Evolutionary conservation across 2,797 vertebrate species (phyloP).

Genomic region (Propithecus deckenii): DNA sequence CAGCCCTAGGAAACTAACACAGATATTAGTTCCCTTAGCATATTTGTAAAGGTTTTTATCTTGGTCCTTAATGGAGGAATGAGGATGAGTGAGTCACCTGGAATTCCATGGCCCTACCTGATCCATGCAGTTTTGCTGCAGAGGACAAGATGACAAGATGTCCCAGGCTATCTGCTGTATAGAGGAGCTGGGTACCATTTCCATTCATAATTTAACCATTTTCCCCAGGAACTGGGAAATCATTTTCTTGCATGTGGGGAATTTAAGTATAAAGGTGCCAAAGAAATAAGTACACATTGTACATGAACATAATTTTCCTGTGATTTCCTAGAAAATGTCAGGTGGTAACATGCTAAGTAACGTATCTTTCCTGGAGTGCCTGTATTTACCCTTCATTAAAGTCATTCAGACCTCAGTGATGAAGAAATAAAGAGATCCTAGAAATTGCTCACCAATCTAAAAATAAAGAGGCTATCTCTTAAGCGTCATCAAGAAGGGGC

Average conservation of each 20-base stretch:
- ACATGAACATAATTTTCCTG: not conserved
- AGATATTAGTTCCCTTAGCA: not conserved
- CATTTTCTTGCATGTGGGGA: not conserved
- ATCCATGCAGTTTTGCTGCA: not conserved
- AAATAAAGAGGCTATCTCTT: slow-evolving; percentile 46
- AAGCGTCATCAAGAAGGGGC: not conserved
- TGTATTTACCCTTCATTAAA: not conserved
- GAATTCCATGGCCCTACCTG: not conserved
- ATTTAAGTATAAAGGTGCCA: not conserved
- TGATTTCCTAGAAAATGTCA: not conserved
- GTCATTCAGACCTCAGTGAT: not conserved
- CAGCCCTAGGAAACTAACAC: not conserved
- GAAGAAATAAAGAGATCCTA: not conserved
- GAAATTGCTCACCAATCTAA: slow-evolving; percentile 32
- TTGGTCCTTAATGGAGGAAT: not conserved
- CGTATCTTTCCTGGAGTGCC: not conserved
- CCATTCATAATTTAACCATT: not conserved
- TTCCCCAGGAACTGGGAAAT: not conserved
- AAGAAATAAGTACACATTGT: not conserved
- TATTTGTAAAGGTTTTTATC: not conserved
- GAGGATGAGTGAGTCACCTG: not conserved
- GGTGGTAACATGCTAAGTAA: not conserved
- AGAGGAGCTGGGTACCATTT: not conserved
- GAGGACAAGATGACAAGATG: accelerated
- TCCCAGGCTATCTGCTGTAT: not conserved